Evolutionary conservation across 2,113 vertebrate species (phyloP).

Genomic region (Apeltes quadracus): DNA sequence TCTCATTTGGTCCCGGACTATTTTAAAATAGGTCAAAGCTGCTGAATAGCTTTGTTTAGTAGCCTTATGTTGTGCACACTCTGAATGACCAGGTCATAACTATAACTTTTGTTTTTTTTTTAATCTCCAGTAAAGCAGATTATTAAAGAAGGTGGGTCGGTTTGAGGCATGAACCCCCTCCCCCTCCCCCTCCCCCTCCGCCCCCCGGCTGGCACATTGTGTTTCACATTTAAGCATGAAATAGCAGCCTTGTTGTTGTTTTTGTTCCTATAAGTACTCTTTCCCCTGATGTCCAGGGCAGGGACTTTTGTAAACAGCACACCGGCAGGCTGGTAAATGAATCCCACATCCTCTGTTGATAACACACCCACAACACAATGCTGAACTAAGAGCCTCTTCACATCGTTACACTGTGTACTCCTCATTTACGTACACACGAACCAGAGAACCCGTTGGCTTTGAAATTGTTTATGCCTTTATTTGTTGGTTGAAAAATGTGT

Average conservation of each 20-base stretch:
- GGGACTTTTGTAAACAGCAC: slow-evolving; percentile 25
- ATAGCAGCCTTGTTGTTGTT: slow-evolving; percentile 6
- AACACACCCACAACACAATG: slow-evolving; percentile 32
- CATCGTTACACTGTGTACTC: slow-evolving; percentile 5
- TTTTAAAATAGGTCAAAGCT: neutral
- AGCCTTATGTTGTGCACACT: neutral
- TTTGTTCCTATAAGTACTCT: neutral
- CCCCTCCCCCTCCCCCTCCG: neutral
- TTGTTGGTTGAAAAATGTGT: slow-evolving; percentile 17
- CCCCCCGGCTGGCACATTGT: neutral
- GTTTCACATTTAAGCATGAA: slow-evolving; percentile 5
- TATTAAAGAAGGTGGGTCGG: neutral
- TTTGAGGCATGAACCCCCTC: neutral
- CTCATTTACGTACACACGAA: slow-evolving; percentile 27
- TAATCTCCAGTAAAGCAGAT: neutral
- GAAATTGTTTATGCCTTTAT: slow-evolving; percentile 19
- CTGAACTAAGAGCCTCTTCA: slow-evolving; percentile 28
- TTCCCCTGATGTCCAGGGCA: neutral
- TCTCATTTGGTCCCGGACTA: neutral
- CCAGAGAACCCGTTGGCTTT: slow-evolving; percentile 15
- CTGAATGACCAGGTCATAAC: neutral
- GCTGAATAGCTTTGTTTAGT: neutral
- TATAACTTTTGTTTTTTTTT: neutral
- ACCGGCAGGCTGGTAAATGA: slow-evolving; percentile 17
- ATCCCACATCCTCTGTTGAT: slow-evolving; percentile 25